Base-by-base conservation (phyloP, 2,797 vertebrate genomes). In the Galago senegalensis region DNA sequence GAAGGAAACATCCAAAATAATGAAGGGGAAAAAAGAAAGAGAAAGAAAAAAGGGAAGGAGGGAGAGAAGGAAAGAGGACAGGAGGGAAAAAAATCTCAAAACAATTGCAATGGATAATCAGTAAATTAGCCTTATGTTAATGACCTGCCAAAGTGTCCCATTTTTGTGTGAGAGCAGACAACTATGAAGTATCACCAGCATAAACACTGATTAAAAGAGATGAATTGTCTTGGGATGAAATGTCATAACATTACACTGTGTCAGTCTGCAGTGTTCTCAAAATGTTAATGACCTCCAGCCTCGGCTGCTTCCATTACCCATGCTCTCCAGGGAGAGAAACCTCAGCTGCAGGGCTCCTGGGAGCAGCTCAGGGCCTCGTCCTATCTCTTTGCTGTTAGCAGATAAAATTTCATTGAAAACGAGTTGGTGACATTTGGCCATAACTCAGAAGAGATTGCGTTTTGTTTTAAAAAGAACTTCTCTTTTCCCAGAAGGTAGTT, bases 191-290 rank as follows among this genome's bases (percentile, higher is more conserved):
- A 88, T 95, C 82, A 63, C 84, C 93, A 94, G 92, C 93, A 94
- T 95, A 97, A 97, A 97, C 97, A 96, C 93, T 96, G 97, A 97
- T 97, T 97, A 96, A 96, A 97, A 93, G 89, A 97, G 97, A 97
- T 97, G 83, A 97, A 97, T 84, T 92, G 87, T 92, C 97, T 93
- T 49, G 61, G 87, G 91, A 96, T 83, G 94, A 98, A 97, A 97
- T 97, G 96, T 95, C 96, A 95, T 86, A 95, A 97, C 96, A 96
- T 97, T 80, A 93, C 91, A 89, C 81, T 58, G 85, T 94, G 96
- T 97, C 91, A 95, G 91, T 96, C 84, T 95, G 93, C 70, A 17
- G 77, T 94, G 82, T 93, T 96, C 97, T 97, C 95, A 96, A 97
- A 97, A 97, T 97, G 95, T 97, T 97, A 97, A 96, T 92, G 87